Evolutionary conservation across 1,140 invertebrate species (phyloP), one percentile per base, ranked within the genome.

Genomic region (Drosophila lacteicornis): DNA sequence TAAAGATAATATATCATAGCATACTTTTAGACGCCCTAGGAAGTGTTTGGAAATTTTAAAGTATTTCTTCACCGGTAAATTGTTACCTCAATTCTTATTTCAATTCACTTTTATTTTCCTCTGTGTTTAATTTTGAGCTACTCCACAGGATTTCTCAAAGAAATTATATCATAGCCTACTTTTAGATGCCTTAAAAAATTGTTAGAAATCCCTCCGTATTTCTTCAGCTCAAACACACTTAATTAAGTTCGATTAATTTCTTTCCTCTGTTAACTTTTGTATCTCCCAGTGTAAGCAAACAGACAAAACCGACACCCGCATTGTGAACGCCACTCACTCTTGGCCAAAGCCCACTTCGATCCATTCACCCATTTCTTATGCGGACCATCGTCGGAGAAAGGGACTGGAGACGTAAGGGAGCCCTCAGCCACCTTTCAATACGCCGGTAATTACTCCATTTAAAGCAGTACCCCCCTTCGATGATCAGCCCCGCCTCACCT

Each of bases 401-500:
- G 36, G 38, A 15, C 4, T n/a, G 2, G 9, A 7, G 22, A 15
- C 3, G 43, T 11, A 9, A 17, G 27, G 5, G 17, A 30, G n/a
- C 55, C 55, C 43, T 61, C 27, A 33, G 56, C 73, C 75, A 79
- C 80, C 87, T 84, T 88, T 90, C 78, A 75, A 74, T 71, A 70
- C 58, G 49, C 25, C 68, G 61, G 67, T 90, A 90, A 90, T 90
- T 90, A 82, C 85, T 90, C 71, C 79, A 90, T 90, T 87, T 69
- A 77, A 59, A 55, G 62, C 36, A 36, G 22, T 47, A n/a, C 66
- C 45, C 53, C 40, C 62, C 45, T 42, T 27, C 19, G 51, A 13
- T 22, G 27, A 33, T 38, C 47, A 27, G 6, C 9, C 9, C 53
- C 25, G 19, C 60, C 40, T 38, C 53, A 43, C 13, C 36, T 58